Evolutionary conservation across 2,888 invertebrate species (phyloP).

Genomic region (Schizaphis graminum): DNA sequence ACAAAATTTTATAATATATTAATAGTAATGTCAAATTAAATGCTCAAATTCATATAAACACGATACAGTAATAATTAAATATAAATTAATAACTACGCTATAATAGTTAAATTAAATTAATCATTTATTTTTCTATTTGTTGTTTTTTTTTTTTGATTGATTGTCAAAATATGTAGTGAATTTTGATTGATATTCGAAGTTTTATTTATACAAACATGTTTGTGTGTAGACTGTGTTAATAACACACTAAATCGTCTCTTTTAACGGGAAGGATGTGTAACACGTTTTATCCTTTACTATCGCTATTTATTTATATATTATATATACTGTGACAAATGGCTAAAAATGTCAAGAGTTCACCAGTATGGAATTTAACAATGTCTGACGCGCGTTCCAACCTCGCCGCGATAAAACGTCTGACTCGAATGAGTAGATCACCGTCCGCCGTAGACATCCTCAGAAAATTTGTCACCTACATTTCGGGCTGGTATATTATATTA

Average conservation of each 20-base stretch:
- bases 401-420: background rate
- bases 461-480: background rate
- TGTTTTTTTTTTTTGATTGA: background rate
- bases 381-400: background rate
- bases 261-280: background rate
- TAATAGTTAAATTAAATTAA: background rate
- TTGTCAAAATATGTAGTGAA: background rate
- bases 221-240: background rate
- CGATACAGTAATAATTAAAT: background rate
- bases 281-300: background rate
- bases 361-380: conserved; percentile 9
- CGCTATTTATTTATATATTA: background rate
- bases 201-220: background rate
- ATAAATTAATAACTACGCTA: background rate
- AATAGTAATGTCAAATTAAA: background rate
- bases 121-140: background rate
- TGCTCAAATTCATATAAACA: background rate
- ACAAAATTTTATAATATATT: background rate
- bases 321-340: background rate
- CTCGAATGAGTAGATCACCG: background rate
- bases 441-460: background rate
- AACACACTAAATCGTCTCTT: background rate
- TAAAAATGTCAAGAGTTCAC: conserved; percentile 43
- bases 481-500: background rate
- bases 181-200: background rate